phyloP scores from a whole-genome alignment of 2,113 vertebrate genomes.

The Apodemus sylvaticus region DNA sequence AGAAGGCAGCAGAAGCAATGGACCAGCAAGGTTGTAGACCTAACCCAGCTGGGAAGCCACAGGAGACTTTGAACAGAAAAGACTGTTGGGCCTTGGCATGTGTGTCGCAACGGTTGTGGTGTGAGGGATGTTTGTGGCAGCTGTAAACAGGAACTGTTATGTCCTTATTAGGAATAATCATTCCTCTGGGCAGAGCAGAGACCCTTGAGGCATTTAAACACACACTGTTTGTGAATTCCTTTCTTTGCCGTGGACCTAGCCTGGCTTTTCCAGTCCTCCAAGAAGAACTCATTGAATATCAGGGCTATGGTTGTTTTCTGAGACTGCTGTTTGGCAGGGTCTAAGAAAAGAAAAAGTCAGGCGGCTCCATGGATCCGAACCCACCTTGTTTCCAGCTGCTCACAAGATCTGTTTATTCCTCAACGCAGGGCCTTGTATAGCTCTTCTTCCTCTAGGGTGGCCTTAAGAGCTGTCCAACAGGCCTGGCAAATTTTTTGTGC shows the following conservation, averaged over 20 bases:
- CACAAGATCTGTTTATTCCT: conserved; percentile 79
- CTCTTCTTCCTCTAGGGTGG: conserved; percentile 52
- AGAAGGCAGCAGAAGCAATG: neutral
- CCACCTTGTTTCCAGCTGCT: conserved; percentile 78
- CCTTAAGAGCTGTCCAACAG: conserved; percentile 53
- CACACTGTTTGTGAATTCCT: conserved; percentile 7
- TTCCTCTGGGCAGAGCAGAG: conserved; percentile 46
- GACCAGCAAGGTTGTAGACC: conserved; percentile 22
- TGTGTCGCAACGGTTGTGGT: conserved; percentile 57
- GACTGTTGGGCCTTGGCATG: conserved; percentile 57
- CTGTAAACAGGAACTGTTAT: conserved; percentile 61
- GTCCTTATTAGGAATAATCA: conserved; percentile 67
- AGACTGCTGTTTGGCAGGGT: conserved; percentile 68
- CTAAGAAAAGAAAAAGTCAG: conserved; percentile 65
- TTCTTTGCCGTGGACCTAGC: neutral
- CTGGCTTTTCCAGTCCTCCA: neutral
- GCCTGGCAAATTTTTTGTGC: conserved; percentile 56
- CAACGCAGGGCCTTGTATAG: conserved; percentile 69
- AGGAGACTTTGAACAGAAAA: conserved; percentile 58
- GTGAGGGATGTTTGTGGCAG: conserved; percentile 60
- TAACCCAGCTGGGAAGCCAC: conserved; percentile 47
- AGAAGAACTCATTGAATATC: neutral
- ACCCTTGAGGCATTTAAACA: conserved; percentile 54
- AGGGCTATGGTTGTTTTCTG: conserved; percentile 33
- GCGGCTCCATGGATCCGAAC: conserved; percentile 67